These are phyloP conservation scores for Trichonephila clavipes DNA, from an alignment of 1,140 invertebrate genomes.

Conservation along the genomic window DNA sequence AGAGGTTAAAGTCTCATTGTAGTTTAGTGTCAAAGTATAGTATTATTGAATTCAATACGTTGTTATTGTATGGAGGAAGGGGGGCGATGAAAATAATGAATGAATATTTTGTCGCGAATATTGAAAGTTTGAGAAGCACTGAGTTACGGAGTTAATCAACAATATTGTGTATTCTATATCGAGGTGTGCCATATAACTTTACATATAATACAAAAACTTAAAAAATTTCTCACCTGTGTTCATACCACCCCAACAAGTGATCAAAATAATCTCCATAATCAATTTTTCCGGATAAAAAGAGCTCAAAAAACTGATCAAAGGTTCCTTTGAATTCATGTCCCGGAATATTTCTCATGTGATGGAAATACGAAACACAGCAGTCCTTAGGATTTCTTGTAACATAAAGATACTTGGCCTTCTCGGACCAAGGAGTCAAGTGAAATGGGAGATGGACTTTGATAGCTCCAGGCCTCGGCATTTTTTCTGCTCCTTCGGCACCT, in stretches of 20 bases:
- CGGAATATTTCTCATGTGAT: conserved; percentile 80
- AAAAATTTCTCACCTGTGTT: conserved; percentile 77
- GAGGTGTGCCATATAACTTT: too few species aligned
- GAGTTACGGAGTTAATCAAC: too few species aligned
- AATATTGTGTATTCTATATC: too few species aligned
- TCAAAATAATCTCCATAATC: conserved; percentile 79
- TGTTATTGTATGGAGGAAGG: too few species aligned
- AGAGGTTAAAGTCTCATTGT: too few species aligned
- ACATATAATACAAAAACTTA: too few species aligned
- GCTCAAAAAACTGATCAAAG: conserved; percentile 80
- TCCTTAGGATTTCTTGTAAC: conserved; percentile 91
- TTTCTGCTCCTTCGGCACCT: conserved; percentile 45
- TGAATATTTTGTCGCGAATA: too few species aligned
- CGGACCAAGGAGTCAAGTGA: conserved; percentile 80
- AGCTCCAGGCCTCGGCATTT: conserved; percentile 47
- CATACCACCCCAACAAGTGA: conserved; percentile 68
- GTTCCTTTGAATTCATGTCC: conserved; percentile 80
- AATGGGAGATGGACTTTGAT: conserved; percentile 76
- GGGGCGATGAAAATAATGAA: too few species aligned
- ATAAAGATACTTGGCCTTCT: conserved; percentile 85
- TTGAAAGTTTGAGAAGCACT: too few species aligned
- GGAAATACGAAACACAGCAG: conserved; percentile 91
- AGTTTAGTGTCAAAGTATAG: too few species aligned
- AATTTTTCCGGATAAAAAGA: conserved; percentile 79
- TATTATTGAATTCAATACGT: too few species aligned